Base-by-base conservation (phyloP, 2,797 vertebrate species). In the Ceryle rudis region DNA sequence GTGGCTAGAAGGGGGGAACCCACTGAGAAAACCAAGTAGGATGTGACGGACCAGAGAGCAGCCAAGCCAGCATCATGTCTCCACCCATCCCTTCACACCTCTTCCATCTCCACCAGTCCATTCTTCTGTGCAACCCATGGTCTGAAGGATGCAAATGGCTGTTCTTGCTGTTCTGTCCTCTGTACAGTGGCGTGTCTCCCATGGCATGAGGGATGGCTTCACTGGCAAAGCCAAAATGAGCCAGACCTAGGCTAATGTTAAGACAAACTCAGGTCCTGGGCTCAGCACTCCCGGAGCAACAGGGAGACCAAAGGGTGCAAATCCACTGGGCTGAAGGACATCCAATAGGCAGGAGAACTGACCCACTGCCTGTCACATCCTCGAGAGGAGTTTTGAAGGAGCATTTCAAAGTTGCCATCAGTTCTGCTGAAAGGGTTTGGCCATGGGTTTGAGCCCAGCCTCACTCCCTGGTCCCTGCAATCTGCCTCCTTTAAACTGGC, bases 171-270 rank as follows among this genome's bases (percentile, higher is more conserved):
- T 9, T 35, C 31, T 31, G 33, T 11, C 41, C 31, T 71, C 54
- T 16, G 0, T 23, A 10, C 1, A 7, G 21, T 42, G 47, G 42
- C 5, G 20, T 1, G 0, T n/a, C 42, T 79, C n/a, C 60, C 0
- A 0, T 13, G 42, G 49, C 33, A 11, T 21, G 62, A 71, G 18
- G 37, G 19, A 57, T 52, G 54, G 46, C 33, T 91, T 42, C 10
- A 0, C 39, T 20, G 6, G 12, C 69, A 29, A 37, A 33, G n/a
- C 35, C 62, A 65, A 65, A 74, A 12, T 1, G n/a, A 74, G 57
- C 42, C 47, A 14, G 14, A n/a, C 23, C 20, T 41, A 1, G 11
- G 65, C 35, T 65, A 19, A 23, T 4, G 7, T 49, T 52, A 54
- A 49, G 54, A 33, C 14, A 57, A 61, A 37, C 22, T 54, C 7